Conservation (phyloP, 2,797 vertebrate species). For the Chelon labrosus region DNA sequence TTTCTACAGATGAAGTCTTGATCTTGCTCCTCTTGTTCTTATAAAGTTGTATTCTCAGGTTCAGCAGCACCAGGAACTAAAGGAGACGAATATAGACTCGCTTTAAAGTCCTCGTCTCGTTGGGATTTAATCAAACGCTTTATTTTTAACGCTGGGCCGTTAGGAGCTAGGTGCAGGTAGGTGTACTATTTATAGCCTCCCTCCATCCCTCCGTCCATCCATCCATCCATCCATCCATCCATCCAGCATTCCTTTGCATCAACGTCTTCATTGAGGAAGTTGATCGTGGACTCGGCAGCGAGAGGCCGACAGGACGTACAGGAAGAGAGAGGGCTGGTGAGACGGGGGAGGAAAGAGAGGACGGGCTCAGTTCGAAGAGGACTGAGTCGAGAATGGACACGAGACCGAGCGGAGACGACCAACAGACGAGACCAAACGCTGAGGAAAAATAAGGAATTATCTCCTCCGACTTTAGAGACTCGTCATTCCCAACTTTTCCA, state of each 20-base stretch:
- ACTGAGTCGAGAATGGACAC: conserved; percentile 42
- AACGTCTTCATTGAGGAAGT: too few relatives aligned
- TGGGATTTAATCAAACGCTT: conserved; percentile 31
- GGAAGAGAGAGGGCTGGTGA: conserved; percentile 9
- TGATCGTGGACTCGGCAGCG: too few relatives aligned
- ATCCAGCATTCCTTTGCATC: too few relatives aligned
- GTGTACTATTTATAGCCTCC: conserved; percentile 58
- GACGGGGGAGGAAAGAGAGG: conserved; percentile 30
- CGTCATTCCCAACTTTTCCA: too few relatives aligned
- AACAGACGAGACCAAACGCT: neutral
- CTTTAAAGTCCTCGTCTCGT: neutral
- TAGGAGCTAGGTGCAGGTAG: too few relatives aligned
- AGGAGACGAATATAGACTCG: conserved; percentile 3
- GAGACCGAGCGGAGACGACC: conserved; percentile 2
- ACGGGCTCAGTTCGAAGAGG: conserved; percentile 27
- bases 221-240: too few relatives aligned
- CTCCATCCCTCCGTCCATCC: neutral
- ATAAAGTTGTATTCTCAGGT: neutral
- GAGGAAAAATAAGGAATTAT: conserved; percentile 12
- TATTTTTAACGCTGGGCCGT: conserved; percentile 60
- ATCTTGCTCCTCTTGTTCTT: too few relatives aligned
- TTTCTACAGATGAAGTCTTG: too few relatives aligned
- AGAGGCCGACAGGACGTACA: neutral
- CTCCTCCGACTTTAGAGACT: too few relatives aligned
- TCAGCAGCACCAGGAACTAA: neutral